These are phyloP conservation scores for Perithous albicinctus DNA, from an alignment of 2,888 invertebrate genomes.

Conservation along the genomic window DNA sequence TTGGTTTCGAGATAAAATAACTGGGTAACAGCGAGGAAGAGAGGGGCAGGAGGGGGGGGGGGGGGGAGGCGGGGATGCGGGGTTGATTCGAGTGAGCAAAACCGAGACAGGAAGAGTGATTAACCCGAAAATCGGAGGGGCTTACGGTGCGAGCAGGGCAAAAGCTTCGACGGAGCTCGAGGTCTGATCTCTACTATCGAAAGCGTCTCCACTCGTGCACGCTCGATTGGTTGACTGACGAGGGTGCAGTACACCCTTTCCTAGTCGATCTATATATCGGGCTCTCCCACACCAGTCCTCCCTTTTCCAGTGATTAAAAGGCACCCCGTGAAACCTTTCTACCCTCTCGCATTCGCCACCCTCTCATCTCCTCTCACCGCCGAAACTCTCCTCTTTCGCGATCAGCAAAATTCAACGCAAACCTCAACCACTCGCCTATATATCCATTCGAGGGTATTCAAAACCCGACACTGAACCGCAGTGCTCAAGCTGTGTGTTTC, in stretches of 20 bases:
- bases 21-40: conserved; percentile 31
- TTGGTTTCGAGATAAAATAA: conserved; percentile 63
- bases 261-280: conserved; percentile 49
- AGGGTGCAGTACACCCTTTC: conserved; percentile 69
- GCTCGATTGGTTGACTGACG: conserved; percentile 73
- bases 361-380: background rate
- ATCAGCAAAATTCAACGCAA: conserved; percentile 64
- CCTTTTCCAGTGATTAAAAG: conserved; percentile 69
- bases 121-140: conserved; percentile 74
- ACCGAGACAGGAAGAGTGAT: conserved; percentile 70
- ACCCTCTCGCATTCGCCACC: conserved; percentile 51
- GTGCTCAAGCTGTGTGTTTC: conserved; percentile 35
- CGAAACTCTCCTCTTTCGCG: conserved; percentile 26
- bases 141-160: conserved; percentile 54
- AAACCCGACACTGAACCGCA: conserved; percentile 6
- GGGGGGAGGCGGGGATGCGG: background rate
- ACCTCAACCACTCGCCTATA: conserved; percentile 34
- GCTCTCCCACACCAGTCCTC: conserved; percentile 42
- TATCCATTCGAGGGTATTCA: conserved; percentile 13
- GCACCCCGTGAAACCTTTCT: conserved; percentile 59
- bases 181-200: conserved; percentile 68
- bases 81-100: conserved; percentile 48
- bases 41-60: no score
- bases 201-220: conserved; percentile 71
- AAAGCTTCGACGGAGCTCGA: conserved; percentile 66